Conservation (phyloP, 30 jellyfish, hydroid and myxozoan species). For the Clytia hemisphaerica region DNA sequence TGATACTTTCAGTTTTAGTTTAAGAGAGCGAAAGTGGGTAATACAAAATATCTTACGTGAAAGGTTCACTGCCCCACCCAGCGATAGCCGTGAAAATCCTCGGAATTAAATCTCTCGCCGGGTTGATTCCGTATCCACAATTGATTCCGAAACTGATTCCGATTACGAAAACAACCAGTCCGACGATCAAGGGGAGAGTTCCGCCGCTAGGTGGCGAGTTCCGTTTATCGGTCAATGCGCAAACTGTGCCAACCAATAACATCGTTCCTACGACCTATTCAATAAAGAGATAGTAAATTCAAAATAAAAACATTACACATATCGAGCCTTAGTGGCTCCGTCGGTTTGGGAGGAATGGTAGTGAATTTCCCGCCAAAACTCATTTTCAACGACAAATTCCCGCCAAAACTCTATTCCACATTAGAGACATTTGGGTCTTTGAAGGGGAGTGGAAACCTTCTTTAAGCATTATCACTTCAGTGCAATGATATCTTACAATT, state of each 20-base stretch:
- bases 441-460: no score
- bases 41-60: conserved; percentile 49
- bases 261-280: conserved; percentile 63
- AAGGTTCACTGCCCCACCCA: conserved; percentile 82
- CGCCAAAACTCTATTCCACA: no score
- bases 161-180: conserved; percentile 81
- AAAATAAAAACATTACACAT: background rate
- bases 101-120: conserved; percentile 93
- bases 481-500: background rate
- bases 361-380: no score
- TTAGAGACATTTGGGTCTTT: no score
- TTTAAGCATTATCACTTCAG: no score
- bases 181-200: conserved; percentile 63
- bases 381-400: no score
- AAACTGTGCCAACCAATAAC: conserved; percentile 72
- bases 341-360: no score
- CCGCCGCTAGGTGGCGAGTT: conserved; percentile 59
- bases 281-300: background rate
- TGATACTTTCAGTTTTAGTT: no score
- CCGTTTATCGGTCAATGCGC: conserved; percentile 76
- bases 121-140: conserved; percentile 93
- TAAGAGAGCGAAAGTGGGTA: no score
- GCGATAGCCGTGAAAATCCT: conserved; percentile 83
- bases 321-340: no score
- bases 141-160: conserved; percentile 91